Evolutionary conservation across 1,140 invertebrate species (phyloP).

Genomic region (Antheraea pernyi): DNA sequence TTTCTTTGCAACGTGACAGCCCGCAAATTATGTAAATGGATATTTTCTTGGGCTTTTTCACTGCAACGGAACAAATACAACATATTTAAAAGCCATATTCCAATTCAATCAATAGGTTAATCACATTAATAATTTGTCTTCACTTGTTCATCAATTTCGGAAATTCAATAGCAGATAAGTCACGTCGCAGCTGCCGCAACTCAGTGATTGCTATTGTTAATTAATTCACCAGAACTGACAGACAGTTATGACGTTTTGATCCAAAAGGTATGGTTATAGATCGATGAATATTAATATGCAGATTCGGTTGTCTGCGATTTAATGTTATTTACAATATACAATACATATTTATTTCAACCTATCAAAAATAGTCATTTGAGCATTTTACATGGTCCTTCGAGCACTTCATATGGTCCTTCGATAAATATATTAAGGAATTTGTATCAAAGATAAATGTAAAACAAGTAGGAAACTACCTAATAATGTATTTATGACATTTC

Average conservation of each 20-base stretch:
- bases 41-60: no score
- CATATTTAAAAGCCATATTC: neutral
- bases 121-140: slow-evolving; percentile 3
- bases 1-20: no score
- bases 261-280: neutral
- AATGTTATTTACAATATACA: neutral
- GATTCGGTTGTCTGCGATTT: neutral
- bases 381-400: no score
- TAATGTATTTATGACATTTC: no score
- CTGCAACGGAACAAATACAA: no score
- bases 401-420: no score
- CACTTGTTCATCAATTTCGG: slow-evolving; percentile 2
- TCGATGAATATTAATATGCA: neutral
- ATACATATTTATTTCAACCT: no score
- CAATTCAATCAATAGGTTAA: neutral
- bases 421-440: no score
- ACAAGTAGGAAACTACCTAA: no score
- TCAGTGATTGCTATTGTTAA: slow-evolving; percentile 14
- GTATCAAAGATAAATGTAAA: no score
- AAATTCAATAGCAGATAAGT: slow-evolving; percentile 10
- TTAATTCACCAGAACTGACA: slow-evolving; percentile 10
- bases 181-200: neutral
- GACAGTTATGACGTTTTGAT: neutral
- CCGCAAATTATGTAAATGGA: no score
- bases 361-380: no score